phyloP scores from a whole-genome alignment of 2,797 vertebrate genomes.

The Perodicticus potto region DNA sequence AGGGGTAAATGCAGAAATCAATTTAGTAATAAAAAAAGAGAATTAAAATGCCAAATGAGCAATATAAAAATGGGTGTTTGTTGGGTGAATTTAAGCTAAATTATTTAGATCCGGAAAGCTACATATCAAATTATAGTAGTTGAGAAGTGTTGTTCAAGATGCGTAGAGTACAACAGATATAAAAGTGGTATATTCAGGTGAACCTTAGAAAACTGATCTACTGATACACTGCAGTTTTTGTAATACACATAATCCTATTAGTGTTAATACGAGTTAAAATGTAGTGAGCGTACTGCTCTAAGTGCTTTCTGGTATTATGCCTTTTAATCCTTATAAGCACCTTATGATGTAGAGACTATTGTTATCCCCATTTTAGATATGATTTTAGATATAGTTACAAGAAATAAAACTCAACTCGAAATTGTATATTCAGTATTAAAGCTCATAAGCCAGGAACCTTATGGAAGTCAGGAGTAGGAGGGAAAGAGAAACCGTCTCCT shows the following conservation, averaged over 20 bases:
- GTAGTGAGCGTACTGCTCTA: not conserved
- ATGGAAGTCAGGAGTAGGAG: not conserved
- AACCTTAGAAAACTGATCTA: not conserved
- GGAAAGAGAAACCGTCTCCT: not conserved
- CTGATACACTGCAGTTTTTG: slow-evolving; percentile 13
- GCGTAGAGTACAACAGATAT: not conserved
- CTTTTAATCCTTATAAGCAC: slow-evolving; percentile 60
- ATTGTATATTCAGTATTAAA: not conserved
- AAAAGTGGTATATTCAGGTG: not conserved
- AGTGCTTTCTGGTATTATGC: slow-evolving; percentile 30
- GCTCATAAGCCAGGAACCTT: not conserved
- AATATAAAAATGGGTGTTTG: slow-evolving; percentile 24
- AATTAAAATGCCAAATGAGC: slow-evolving; percentile 36
- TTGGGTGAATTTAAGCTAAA: slow-evolving; percentile 33
- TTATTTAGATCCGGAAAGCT: slow-evolving; percentile 19
- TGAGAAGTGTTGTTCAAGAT: not conserved
- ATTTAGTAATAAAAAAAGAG: not conserved
- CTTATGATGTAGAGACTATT: not conserved
- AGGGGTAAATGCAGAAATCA: not conserved
- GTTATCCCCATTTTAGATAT: slow-evolving; percentile 7
- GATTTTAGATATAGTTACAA: slow-evolving; percentile 1
- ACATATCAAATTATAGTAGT: not conserved
- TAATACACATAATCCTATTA: slow-evolving; percentile 61
- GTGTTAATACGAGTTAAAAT: slow-evolving; percentile 20
- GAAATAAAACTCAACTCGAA: slow-evolving; percentile 43